Percentiles rank a stretch among this genome's conserved stretches.
These are phyloP conservation scores for Catajapyx aquilonaris DNA, from an alignment of 1,140 invertebrate genomes.

Conservation along the genomic window DNA sequence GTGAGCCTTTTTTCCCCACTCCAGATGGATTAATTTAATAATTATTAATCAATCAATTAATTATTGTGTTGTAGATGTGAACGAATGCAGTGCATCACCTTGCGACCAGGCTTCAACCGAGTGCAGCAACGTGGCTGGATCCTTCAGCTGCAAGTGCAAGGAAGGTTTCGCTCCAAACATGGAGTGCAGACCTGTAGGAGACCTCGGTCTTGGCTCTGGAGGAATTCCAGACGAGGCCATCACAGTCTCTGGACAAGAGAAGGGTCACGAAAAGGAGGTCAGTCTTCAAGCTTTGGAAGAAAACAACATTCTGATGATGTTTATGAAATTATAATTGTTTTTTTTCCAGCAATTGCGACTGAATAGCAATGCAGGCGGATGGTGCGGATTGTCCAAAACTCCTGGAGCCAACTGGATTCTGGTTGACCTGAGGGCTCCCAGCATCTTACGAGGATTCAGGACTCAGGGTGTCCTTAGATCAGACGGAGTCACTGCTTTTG, in stretches of 20 bases:
- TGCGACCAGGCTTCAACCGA: constrained; percentile 78
- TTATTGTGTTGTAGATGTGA: constrained; percentile 41
- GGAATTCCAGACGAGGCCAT: constrained; percentile 78
- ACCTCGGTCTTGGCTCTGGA: constrained; percentile 69
- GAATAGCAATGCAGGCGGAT: constrained; percentile 50
- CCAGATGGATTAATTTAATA: too few species aligned
- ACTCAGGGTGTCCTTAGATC: constrained; percentile 62
- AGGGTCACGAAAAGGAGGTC: constrained; percentile 60
- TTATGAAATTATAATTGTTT: constrained; percentile 10
- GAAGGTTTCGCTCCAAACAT: constrained; percentile 64
- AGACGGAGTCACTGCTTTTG: constrained; percentile 62
- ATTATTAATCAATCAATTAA: not conserved
- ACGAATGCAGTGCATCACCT: constrained; percentile 73
- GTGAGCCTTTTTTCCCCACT: constrained; percentile 19
- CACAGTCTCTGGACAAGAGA: constrained; percentile 57
- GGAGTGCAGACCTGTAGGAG: constrained; percentile 70
- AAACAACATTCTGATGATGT: constrained; percentile 8
- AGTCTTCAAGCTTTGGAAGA: constrained; percentile 13
- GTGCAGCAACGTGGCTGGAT: constrained; percentile 75
- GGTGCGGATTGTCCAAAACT: constrained; percentile 70
- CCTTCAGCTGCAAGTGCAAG: constrained; percentile 77
- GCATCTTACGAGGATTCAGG: constrained; percentile 68
- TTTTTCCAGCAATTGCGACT: constrained; percentile 45
- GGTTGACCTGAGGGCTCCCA: constrained; percentile 73
- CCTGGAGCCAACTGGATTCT: constrained; percentile 71